These are phyloP conservation scores for Procambarus clarkii DNA, from an alignment of 1,140 invertebrate species.

Conservation along the genomic window DNA sequence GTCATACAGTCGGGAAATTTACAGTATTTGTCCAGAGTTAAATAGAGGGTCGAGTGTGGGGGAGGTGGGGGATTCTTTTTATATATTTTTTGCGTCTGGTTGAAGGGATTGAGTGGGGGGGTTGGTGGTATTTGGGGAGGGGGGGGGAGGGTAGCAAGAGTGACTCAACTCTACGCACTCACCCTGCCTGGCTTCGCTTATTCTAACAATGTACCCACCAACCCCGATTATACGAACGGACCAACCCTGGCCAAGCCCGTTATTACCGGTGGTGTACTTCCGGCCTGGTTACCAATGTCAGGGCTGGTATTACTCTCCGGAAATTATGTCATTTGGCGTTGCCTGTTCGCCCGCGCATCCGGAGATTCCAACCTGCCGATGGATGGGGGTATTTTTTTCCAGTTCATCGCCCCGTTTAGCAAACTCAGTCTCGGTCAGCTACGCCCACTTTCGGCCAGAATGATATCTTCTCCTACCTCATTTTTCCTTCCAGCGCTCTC, in stretches of 20 bases:
- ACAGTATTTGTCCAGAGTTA: too few relatives aligned
- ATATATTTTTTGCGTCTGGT: too few relatives aligned
- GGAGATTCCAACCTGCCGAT: not conserved
- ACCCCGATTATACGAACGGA: not conserved
- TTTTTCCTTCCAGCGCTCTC: not conserved
- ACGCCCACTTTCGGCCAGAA: not conserved
- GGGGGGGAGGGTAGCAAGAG: too few relatives aligned
- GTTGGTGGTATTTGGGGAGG: too few relatives aligned
- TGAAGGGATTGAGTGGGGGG: too few relatives aligned
- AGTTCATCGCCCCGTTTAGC: slow-evolving; percentile 22
- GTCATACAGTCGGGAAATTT: too few relatives aligned
- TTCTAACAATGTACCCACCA: slow-evolving; percentile 2
- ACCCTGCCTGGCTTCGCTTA: not conserved
- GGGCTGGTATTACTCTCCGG: not conserved
- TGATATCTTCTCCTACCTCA: too few relatives aligned
- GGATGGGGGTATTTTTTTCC: not conserved
- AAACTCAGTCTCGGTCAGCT: not conserved
- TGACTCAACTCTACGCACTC: not conserved
- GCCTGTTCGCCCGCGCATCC: not conserved
- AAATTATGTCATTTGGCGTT: not conserved
- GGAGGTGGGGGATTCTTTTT: too few relatives aligned
- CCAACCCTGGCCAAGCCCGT: not conserved
- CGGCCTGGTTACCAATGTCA: not conserved
- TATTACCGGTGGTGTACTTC: not conserved
- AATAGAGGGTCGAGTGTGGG: too few relatives aligned